These are phyloP conservation scores for Pampus argenteus DNA, from an alignment of 2,797 vertebrate species.

Conservation along the genomic window DNA sequence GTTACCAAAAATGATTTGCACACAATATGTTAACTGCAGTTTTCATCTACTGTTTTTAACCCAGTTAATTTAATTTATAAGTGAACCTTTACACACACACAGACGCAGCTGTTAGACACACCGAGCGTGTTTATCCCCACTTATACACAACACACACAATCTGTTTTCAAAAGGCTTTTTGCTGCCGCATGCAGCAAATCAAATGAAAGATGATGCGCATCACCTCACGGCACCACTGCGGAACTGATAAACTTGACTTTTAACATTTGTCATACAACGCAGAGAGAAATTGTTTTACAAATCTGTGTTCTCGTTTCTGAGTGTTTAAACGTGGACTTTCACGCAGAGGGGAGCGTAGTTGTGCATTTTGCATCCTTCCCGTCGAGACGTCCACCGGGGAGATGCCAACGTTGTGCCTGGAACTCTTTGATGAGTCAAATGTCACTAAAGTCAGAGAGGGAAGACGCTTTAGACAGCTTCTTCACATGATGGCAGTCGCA, in stretches of 20 bases:
- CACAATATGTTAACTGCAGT: conserved; percentile 34
- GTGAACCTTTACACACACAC: neutral
- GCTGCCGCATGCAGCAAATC: conserved; percentile 40
- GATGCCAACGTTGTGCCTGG: conserved; percentile 55
- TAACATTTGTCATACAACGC: too few relatives aligned
- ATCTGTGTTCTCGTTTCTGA: neutral
- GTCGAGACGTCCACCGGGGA: conserved; percentile 38
- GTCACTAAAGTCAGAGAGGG: conserved; percentile 35
- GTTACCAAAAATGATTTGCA: conserved; percentile 34
- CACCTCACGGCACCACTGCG: conserved; percentile 30
- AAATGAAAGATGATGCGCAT: conserved; percentile 51
- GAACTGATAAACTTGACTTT: conserved; percentile 22
- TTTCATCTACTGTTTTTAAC: conserved; percentile 19
- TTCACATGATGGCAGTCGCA: conserved; percentile 47
- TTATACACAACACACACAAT: conserved; percentile 42
- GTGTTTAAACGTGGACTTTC: neutral
- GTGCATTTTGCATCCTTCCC: conserved; percentile 32
- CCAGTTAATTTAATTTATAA: conserved; percentile 26
- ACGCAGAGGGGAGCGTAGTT: conserved; percentile 24
- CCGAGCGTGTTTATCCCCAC: conserved; percentile 40
- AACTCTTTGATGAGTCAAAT: conserved; percentile 55
- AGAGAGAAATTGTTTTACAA: too few relatives aligned
- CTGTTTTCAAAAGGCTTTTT: conserved; percentile 38
- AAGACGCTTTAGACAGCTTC: conserved; percentile 51
- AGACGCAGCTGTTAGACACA: conserved; percentile 48